Evolutionary conservation across 2,797 vertebrate species (phyloP).

Genomic region (Lycodopsis pacificus): DNA sequence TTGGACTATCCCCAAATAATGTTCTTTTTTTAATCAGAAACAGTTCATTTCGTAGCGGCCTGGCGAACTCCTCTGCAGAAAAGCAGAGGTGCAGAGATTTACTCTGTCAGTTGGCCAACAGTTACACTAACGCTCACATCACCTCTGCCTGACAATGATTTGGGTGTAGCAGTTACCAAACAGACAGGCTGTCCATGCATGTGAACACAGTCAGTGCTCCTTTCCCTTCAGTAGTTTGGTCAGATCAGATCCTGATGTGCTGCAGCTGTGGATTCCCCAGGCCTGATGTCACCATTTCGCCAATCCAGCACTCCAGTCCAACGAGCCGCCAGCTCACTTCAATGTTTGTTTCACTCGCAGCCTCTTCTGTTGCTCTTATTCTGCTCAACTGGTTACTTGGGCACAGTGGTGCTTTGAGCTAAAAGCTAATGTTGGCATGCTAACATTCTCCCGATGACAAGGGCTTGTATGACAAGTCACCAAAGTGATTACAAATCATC

Average conservation of each 20-base stretch:
- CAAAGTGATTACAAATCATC: background rate
- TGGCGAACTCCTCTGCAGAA: background rate
- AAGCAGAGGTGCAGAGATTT: background rate
- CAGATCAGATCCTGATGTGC: constrained; percentile 58
- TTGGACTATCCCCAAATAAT: background rate
- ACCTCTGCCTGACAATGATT: background rate
- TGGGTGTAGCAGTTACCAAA: background rate
- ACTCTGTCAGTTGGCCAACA: background rate
- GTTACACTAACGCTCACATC: background rate
- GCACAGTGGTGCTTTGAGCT: background rate
- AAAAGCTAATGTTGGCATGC: background rate
- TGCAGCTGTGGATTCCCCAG: constrained; percentile 78
- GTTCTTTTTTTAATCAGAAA: background rate
- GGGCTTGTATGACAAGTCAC: background rate
- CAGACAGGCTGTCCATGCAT: background rate
- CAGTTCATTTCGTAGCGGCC: background rate
- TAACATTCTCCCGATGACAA: background rate
- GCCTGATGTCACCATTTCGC: constrained; percentile 68
- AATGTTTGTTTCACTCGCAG: constrained; percentile 19
- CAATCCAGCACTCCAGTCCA: constrained; percentile 37
- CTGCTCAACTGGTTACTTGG: background rate
- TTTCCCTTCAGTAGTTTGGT: constrained; percentile 38
- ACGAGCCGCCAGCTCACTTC: constrained; percentile 42
- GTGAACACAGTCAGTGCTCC: background rate
- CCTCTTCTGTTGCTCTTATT: background rate